Evolutionary conservation across 1,140 invertebrate genomes (phyloP).

Genomic region (Vollenhovia emeryi): DNA sequence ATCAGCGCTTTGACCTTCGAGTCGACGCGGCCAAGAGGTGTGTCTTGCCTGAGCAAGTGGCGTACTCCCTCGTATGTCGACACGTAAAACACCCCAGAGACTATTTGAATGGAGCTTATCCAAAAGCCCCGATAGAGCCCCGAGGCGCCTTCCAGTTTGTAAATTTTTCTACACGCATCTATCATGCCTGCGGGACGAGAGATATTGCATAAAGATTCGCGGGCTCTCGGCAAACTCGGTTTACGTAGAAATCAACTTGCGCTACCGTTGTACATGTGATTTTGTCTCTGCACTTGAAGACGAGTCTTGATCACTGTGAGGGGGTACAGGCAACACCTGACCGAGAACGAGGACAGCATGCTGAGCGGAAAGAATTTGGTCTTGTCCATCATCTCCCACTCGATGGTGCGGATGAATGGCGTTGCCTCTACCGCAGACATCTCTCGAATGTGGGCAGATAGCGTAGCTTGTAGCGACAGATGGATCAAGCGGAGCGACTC

Average conservation of each 20-base stretch:
- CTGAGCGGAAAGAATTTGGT: slow-evolving; percentile 96
- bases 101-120: slow-evolving; percentile 94
- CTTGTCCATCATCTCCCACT: slow-evolving; percentile 99
- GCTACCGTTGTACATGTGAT: slow-evolving; percentile 92
- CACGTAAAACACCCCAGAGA: slow-evolving; percentile 97
- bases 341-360: slow-evolving; percentile 93
- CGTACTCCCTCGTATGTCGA: slow-evolving; percentile 97
- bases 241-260: neutral
- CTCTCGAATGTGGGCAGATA: slow-evolving; percentile 51
- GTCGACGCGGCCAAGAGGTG: slow-evolving; percentile 84
- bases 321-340: slow-evolving; percentile 97
- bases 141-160: slow-evolving; percentile 93
- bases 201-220: neutral
- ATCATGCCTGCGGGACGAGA: slow-evolving; percentile 88
- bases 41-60: slow-evolving; percentile 89
- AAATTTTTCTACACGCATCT: slow-evolving; percentile 97
- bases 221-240: neutral
- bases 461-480: slow-evolving; percentile 52
- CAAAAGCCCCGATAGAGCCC: slow-evolving; percentile 98
- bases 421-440: slow-evolving; percentile 86
- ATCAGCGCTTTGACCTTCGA: slow-evolving; percentile 90
- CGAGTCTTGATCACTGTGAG: slow-evolving; percentile 98
- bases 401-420: slow-evolving; percentile 94
- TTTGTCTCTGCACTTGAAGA: slow-evolving; percentile 95
- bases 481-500: slow-evolving; percentile 43